Evolutionary conservation across 2,888 invertebrate species (phyloP), one percentile per base, ranked within the genome.

Genomic region (Agrochola circellaris): DNA sequence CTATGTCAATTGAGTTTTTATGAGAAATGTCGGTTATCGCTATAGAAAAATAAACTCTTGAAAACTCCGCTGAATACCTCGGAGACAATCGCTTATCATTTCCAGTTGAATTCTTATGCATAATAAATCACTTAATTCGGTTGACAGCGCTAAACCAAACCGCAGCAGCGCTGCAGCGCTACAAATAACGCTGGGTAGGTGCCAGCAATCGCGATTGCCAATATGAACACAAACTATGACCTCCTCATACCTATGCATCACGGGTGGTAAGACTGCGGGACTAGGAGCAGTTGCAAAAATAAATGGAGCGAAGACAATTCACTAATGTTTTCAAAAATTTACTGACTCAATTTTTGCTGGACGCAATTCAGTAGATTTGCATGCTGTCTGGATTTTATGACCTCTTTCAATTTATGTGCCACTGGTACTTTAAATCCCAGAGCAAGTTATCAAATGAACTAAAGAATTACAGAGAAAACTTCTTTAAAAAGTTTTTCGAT

Each of bases 141-240:
- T 83, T 81, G 87, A 78, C 77, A 85, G 70, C 58, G 51, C 54
- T 76, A 70, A 74, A 69, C 85, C 38, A 23, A 72, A 74, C 85
- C 75, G 56, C 87, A 73, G 62, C 73, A 87, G 56, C 68, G 74
- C 58, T 82, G 88, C 79, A 78, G 73, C 75, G 56, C 74, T 62
- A 73, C 81, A 87, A 84, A 87, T 84, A 87, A 79, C 34, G 67
- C 87, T 87, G 82, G 76, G 75, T 73, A 58, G 38, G 42, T 85
- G 85, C 88, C 88, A 85, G 86, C 54, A 42, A 81, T 81, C 34
- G 38, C 72, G 56, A 75, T 82, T 76, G 86, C 83, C 88, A 85
- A 85, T 87, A 78, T 79, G 79, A 69, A 73, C 62, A 72, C 71
- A 74, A 85, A 82, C 45, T 77, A 75, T 81, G 67, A 77, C 75